Conservation (phyloP, 2,797 vertebrate genomes). For the Sebastes alutus region DNA sequence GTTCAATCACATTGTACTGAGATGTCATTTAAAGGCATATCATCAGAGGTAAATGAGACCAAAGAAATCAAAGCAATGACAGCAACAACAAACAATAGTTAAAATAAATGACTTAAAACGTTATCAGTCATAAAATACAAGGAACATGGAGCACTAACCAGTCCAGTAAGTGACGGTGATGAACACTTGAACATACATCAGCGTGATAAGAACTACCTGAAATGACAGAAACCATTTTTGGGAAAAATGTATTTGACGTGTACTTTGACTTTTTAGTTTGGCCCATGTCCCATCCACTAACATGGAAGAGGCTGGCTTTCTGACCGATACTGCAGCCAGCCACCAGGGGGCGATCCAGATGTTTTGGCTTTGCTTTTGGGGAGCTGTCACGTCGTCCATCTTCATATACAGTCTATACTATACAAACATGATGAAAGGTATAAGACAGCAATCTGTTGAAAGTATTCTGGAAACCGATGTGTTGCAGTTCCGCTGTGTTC, state of each 20-base stretch:
- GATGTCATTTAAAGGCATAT: background rate
- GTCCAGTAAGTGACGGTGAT: background rate
- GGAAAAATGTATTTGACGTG: no score
- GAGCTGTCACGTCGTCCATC: no score
- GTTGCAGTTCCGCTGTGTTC: background rate
- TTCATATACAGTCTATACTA: no score
- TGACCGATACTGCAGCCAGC: no score
- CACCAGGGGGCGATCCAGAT: no score
- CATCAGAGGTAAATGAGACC: background rate
- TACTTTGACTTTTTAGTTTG: background rate
- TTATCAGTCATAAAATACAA: background rate
- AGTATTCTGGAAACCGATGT: background rate
- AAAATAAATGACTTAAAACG: background rate
- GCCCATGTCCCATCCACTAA: no score
- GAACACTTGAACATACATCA: no score
- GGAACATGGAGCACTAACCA: background rate
- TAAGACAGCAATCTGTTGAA: background rate
- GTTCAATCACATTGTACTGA: background rate
- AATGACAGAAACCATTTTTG: no score
- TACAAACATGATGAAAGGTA: background rate
- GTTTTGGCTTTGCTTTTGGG: no score
- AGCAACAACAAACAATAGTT: background rate
- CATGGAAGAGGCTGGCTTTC: no score
- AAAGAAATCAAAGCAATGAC: background rate
- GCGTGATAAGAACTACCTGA: no score